Percentiles rank a stretch among this genome's conserved stretches.
Evolutionary conservation across 2,888 invertebrate species (phyloP).

Genomic region (Seira sanloemensis): DNA sequence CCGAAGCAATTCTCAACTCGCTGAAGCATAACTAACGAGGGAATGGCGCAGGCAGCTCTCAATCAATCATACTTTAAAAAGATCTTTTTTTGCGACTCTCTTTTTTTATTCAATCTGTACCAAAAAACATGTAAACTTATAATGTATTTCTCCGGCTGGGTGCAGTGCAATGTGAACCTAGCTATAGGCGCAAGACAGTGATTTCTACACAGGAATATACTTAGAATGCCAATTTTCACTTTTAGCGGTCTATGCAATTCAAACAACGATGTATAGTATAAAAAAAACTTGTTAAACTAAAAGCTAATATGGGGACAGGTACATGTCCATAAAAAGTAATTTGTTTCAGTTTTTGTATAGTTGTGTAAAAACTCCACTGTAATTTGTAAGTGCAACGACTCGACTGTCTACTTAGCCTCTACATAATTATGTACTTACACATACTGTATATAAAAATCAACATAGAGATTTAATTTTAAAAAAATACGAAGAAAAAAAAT

Average conservation of each 20-base stretch:
- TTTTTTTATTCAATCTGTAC: no score
- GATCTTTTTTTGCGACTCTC: no score
- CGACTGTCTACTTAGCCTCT: neutral
- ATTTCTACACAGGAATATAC: neutral
- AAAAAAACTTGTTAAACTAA: neutral
- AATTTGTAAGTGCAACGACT: neutral
- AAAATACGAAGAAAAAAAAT: neutral
- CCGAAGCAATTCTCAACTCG: neutral
- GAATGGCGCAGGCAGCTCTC: conserved; percentile 6
- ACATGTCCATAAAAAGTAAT: neutral
- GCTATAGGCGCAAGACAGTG: neutral
- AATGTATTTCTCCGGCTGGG: neutral
- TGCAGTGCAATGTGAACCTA: neutral
- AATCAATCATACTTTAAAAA: conserved; percentile 10
- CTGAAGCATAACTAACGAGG: neutral
- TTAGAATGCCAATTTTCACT: conserved; percentile 11
- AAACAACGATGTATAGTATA: conserved; percentile 1
- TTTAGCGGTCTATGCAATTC: conserved; percentile 20
- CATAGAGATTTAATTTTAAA: neutral
- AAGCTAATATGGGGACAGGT: no score
- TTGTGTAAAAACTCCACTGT: neutral
- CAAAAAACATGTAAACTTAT: neutral
- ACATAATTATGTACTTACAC: neutral
- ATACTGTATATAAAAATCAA: neutral
- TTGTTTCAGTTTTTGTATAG: neutral